These are phyloP conservation scores for Barnardius zonarius DNA, from an alignment of 2,113 vertebrate genomes.

Conservation along the genomic window DNA sequence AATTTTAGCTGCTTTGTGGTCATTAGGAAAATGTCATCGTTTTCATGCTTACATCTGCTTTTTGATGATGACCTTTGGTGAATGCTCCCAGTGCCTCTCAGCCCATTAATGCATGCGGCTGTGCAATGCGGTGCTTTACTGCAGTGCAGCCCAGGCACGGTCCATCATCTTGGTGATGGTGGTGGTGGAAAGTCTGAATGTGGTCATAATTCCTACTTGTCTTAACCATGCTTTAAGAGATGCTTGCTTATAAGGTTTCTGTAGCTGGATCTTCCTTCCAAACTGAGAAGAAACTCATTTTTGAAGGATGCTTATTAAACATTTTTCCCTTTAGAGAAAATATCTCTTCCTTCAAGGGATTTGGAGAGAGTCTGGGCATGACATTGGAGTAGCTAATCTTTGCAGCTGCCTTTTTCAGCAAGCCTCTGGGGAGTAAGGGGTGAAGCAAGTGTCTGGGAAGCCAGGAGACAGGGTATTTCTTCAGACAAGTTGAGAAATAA, in stretches of 20 bases:
- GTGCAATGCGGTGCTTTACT: neutral
- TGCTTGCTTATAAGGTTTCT: neutral
- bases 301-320: neutral
- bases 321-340: neutral
- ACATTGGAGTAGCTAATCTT: constrained; percentile 27
- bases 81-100: neutral
- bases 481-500: constrained; percentile 62
- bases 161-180: neutral
- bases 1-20: constrained; percentile 28
- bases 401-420: constrained; percentile 55
- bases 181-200: neutral
- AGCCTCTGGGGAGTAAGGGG: neutral
- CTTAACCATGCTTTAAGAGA: neutral
- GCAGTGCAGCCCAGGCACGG: neutral
- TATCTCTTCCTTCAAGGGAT: neutral
- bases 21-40: constrained; percentile 24
- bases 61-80: constrained; percentile 25
- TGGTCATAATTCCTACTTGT: neutral
- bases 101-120: neutral
- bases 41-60: constrained; percentile 16
- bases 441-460: constrained; percentile 1
- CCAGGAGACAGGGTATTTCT: constrained; percentile 30
- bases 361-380: neutral
- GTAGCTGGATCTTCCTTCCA: neutral
- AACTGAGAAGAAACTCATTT: neutral